Evolutionary conservation across 2,113 vertebrate species (phyloP).

Genomic region (Microtus ochrogaster): DNA sequence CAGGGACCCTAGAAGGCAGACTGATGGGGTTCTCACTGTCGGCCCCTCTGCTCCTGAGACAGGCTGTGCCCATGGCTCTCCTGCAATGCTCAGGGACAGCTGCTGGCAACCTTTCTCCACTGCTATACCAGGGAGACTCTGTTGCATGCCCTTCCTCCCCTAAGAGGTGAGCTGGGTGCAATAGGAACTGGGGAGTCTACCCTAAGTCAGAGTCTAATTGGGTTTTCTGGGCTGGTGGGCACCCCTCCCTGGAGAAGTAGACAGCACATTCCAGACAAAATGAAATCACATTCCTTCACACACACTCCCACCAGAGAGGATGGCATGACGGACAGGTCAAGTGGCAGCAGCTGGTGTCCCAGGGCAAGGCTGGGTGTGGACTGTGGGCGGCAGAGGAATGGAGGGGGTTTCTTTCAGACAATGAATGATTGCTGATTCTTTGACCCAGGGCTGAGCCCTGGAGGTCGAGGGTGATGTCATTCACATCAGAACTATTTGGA

Average conservation of each 20-base stretch:
- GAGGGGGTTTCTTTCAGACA: neutral
- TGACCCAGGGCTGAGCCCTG: neutral
- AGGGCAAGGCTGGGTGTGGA: neutral
- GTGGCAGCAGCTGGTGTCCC: constrained; percentile 66
- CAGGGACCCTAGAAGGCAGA: neutral
- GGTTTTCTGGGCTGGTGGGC: constrained; percentile 32
- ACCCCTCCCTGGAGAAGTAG: neutral
- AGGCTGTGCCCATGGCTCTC: neutral
- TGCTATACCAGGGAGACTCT: neutral
- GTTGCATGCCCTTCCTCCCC: too few relatives aligned
- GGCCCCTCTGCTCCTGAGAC: neutral
- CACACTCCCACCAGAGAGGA: neutral
- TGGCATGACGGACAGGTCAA: constrained; percentile 57
- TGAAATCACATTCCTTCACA: constrained; percentile 75
- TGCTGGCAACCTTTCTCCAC: neutral
- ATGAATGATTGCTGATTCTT: neutral
- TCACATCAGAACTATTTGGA: accelerated
- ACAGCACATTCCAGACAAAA: constrained; percentile 73
- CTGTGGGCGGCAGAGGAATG: neutral
- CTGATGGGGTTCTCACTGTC: neutral
- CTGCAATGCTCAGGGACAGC: neutral
- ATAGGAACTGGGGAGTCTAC: neutral
- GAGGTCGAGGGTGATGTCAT: neutral
- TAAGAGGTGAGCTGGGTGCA: neutral
- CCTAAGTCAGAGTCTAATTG: neutral